Base-by-base conservation (phyloP, 2,888 invertebrate species). In the Pristionchus entomophagus region DNA sequence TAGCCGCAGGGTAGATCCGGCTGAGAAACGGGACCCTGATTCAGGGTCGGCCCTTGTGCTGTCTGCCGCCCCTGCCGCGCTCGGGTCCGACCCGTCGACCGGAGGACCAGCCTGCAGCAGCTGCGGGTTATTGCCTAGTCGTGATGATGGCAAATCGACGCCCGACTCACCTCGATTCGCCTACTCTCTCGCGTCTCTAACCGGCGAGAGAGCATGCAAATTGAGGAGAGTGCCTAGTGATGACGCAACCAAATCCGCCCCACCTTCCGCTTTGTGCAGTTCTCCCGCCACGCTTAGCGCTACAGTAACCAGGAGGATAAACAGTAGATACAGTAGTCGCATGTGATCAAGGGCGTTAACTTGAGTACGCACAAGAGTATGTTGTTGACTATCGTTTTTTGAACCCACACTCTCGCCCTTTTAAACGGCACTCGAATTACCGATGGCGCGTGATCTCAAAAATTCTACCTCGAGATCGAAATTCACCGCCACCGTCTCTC, bases 211-310 rank as follows among this genome's bases (percentile, higher is more conserved):
- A 45, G 8, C 45, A 45, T 45, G n/a, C n/a, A n/a, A n/a, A n/a
- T n/a, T n/a, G n/a, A n/a, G n/a, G n/a, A n/a, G n/a, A n/a, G n/a
- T n/a, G n/a, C n/a, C n/a, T n/a, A n/a, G n/a, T n/a, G n/a, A 29
- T 6, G 59, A 62, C 59, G 22, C 59, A 17, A 22, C 26, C 10
- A 17, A 6, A 3, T 3, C n/a, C 8, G 29, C 38, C 69, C 32
- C 45, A 73, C 73, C 73, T 73, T 73, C 73, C 19, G 73, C 73
- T n/a, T 73, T 73, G 73, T 73, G 73, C 26, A 73, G 41, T 26
- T 73, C 73, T 12, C 41, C 73, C 38, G 12, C n/a, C n/a, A 32
- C 73, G n/a, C n/a, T n/a, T 2, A 45, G 22, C 22, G 41, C n/a
- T 41, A 26, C 26, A 22, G 41, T 5, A 12, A 45, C n/a, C n/a